Evolutionary conservation across 2,888 invertebrate species (phyloP).

Genomic region (Pterostichus niger): DNA sequence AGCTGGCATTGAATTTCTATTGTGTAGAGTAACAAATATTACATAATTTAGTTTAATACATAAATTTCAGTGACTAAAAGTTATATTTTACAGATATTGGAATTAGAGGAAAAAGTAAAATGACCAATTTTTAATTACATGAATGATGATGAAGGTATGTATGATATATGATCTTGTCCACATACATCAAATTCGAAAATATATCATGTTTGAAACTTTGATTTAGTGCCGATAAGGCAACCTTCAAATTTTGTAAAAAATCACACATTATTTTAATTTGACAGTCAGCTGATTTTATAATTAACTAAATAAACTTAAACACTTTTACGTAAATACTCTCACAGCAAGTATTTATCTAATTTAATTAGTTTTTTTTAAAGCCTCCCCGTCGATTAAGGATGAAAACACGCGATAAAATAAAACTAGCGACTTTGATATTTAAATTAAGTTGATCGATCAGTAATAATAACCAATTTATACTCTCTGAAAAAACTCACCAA

Average conservation of each 20-base stretch:
- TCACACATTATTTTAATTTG: neutral
- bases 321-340: neutral
- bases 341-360: too few species aligned
- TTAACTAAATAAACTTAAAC: neutral
- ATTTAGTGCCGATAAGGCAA: neutral
- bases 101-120: too few species aligned
- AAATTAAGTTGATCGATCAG: slow-evolving; percentile 27
- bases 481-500: neutral
- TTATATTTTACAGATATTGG: too few species aligned
- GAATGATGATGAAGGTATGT: neutral
- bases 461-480: slow-evolving; percentile 24
- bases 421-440: slow-evolving; percentile 21
- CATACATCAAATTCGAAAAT: slow-evolving; percentile 10
- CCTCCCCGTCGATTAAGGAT: neutral
- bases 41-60: too few species aligned
- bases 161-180: slow-evolving; percentile 18
- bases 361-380: too few species aligned
- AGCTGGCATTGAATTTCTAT: too few species aligned
- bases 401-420: neutral
- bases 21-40: too few species aligned
- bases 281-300: too few species aligned
- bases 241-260: neutral
- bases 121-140: neutral
- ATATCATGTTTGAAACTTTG: slow-evolving; percentile 2
- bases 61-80: too few species aligned